phyloP scores from a whole-genome alignment of 2,888 invertebrate species.

The Choreutis nemorana region DNA sequence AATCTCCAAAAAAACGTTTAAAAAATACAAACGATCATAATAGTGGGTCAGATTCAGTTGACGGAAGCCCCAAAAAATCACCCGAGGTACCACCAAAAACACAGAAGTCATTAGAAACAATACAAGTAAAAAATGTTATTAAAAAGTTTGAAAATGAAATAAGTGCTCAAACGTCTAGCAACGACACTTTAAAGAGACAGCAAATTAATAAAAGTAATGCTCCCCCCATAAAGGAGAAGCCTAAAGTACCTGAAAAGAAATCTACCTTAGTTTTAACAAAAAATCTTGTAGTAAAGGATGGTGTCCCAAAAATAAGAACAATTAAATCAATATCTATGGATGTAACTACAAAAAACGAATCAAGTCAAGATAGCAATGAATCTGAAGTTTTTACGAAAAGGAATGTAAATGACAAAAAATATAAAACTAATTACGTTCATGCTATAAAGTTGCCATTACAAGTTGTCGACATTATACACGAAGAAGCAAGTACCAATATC shows the following conservation, averaged over 20 bases:
- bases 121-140: conserved; percentile 49
- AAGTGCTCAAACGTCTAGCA: conserved; percentile 34
- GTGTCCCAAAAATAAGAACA: conserved; percentile 59
- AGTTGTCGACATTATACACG: conserved; percentile 55
- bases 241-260: conserved; percentile 69
- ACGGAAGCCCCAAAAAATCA: conserved; percentile 35
- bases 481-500: conserved; percentile 37
- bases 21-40: conserved; percentile 42
- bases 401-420: conserved; percentile 48
- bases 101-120: conserved; percentile 23
- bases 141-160: conserved; percentile 61
- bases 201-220: conserved; percentile 36
- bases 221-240: conserved; percentile 51
- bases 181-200: conserved; percentile 39
- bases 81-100: conserved; percentile 20
- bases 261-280: conserved; percentile 59
- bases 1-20: conserved; percentile 44
- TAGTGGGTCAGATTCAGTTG: conserved; percentile 47
- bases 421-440: conserved; percentile 55
- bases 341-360: conserved; percentile 16
- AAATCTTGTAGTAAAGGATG: conserved; percentile 59
- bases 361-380: too few relatives aligned
- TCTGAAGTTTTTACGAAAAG: conserved; percentile 24
- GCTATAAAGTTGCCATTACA: conserved; percentile 47
- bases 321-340: conserved; percentile 34